A percentile compares a stretch with the other conserved stretches of the same genome.
Conservation (phyloP, 2,888 invertebrate species). For the Phoenoteleia sp. region DNA sequence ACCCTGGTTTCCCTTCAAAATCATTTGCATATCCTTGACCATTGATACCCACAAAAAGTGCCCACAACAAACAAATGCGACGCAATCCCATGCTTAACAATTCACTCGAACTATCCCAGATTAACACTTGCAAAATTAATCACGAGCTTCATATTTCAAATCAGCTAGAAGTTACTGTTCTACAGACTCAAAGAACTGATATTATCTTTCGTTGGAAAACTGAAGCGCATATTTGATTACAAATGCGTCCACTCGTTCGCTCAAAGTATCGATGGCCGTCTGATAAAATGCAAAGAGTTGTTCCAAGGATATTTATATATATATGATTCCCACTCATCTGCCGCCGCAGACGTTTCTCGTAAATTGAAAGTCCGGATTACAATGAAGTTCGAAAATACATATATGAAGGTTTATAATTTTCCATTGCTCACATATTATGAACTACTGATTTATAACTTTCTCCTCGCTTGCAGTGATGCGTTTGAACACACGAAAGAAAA, state of each 20-base stretch:
- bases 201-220: no score
- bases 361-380: slow-evolving; percentile 54
- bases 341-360: slow-evolving; percentile 25
- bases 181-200: no score
- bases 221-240: background rate
- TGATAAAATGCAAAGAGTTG: slow-evolving; percentile 29
- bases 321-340: slow-evolving; percentile 44
- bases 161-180: no score
- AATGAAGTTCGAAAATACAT: slow-evolving; percentile 54
- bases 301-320: slow-evolving; percentile 27
- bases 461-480: slow-evolving; percentile 35
- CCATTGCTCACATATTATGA: background rate
- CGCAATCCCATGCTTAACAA: no score
- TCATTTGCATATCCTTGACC: no score
- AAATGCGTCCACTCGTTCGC: background rate
- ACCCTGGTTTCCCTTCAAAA: no score
- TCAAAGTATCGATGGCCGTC: background rate
- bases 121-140: no score
- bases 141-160: no score
- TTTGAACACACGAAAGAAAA: slow-evolving; percentile 20
- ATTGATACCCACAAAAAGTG: no score
- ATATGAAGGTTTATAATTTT: slow-evolving; percentile 41
- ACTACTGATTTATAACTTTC: slow-evolving; percentile 49
- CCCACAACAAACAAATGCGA: no score
- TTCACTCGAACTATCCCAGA: no score